Evolutionary conservation across 2,888 invertebrate genomes (phyloP), one percentile per base, ranked within the genome.

Genomic region (Synanthedon andrenaeformis): DNA sequence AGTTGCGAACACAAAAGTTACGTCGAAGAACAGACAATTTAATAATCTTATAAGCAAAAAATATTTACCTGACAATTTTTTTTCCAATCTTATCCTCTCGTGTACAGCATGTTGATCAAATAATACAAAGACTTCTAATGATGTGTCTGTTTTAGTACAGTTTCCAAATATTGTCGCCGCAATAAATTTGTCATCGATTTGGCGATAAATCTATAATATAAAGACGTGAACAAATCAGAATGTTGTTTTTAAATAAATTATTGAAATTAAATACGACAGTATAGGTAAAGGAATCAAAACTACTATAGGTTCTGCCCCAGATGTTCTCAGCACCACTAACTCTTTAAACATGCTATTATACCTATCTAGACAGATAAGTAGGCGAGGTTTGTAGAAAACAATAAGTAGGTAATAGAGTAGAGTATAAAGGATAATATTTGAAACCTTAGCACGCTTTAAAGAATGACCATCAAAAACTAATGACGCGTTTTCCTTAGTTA

Each of bases 81-180:
- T 78, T 79, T 96, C 96, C 51, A 96, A 85, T 57, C 92, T 87
- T 57, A 96, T 90, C 71, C 96, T 89, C 82, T 96, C 96, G 75
- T 96, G 92, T 35, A 93, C 93, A 49, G 96, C 96, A 81, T 96
- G 96, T 77, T 96, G 96, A 80, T 96, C 96, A 73, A 96, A 92
- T 41, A 94, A 66, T 41, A 93, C 84, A 17, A 95, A 67, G 55
- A 89, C 76, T 60, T 88, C 76, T 17, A 70, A 82, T 54, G 74
- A 69, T 59, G 82, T 72, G 52, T 76, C 72, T 41, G 70, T 61
- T 50, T 65, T 58, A 42, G 57, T 51, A 52, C 55, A 59, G 55
- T 58, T 73, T 3, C 69, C 73, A 56, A 65, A 64, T 56, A 86
- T 66, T 54, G 79, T 68, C n/a, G 89, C 87, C 19, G 89, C 89